A percentile compares a stretch with the other conserved stretches of the same genome.
phyloP scores from a whole-genome alignment of 2,113 vertebrate species.

The Edolisoma coerulescens region DNA sequence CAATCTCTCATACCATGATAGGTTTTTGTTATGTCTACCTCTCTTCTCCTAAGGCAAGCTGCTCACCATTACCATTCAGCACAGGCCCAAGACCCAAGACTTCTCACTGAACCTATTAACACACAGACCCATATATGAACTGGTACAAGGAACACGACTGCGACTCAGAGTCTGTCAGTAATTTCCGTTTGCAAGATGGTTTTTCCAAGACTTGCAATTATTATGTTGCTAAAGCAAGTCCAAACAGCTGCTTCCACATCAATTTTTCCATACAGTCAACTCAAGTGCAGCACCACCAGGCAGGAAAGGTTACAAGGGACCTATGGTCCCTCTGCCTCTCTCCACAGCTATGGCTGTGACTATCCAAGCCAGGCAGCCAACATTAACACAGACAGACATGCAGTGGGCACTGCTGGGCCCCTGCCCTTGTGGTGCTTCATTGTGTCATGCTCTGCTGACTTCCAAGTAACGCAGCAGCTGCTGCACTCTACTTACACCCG shows the following conservation, averaged over 20 bases:
- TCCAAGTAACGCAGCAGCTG: neutral
- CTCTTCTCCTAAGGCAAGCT: neutral
- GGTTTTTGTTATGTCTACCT: neutral
- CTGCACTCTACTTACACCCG: neutral
- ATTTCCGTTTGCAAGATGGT: neutral
- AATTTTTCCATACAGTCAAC: neutral
- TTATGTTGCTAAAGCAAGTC: neutral
- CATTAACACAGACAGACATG: neutral
- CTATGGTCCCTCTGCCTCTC: rapidly evolving
- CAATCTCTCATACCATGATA: neutral
- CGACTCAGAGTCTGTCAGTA: neutral
- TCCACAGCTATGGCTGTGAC: neutral
- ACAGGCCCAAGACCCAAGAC: neutral
- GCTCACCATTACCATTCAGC: neutral
- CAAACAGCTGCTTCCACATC: neutral
- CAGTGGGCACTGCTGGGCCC: neutral
- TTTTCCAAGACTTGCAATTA: neutral
- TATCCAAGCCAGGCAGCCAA: neutral
- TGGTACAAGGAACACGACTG: neutral
- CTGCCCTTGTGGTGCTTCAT: too few relatives aligned
- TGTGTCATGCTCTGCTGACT: neutral
- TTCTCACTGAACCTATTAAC: neutral
- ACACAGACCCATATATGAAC: neutral
- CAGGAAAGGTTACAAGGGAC: neutral
- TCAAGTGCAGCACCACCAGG: neutral